Percentiles rank a stretch among this genome's conserved stretches.
Evolutionary conservation across 2,797 vertebrate species (phyloP).

Genomic region (Premnoplex brunnescens): DNA sequence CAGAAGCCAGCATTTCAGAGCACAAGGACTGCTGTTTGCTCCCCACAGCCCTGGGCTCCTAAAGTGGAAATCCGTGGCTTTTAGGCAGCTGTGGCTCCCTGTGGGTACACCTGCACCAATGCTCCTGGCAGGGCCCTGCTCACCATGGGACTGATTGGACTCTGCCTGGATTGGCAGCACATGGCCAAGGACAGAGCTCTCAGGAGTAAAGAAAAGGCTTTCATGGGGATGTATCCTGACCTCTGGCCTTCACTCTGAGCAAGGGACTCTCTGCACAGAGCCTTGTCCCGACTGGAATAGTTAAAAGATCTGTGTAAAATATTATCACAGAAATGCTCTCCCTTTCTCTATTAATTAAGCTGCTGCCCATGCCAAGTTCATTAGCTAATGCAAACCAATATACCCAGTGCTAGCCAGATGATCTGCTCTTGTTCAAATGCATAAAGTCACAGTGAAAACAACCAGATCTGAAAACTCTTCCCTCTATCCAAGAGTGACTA

Average conservation of each 20-base stretch:
- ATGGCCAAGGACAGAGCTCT: not conserved
- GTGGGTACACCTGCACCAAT: constrained; percentile 24
- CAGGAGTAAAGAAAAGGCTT: not conserved
- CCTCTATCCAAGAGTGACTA: not conserved
- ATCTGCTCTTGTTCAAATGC: not conserved
- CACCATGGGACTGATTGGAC: not conserved
- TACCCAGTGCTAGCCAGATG: not conserved
- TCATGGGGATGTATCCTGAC: not conserved
- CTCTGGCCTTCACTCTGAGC: not conserved
- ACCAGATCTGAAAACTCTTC: not conserved
- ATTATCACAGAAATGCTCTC: not conserved
- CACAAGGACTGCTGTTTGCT: not conserved
- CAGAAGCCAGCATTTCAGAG: not conserved
- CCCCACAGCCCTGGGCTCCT: not conserved
- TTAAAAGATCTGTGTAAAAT: not conserved
- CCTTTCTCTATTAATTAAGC: not conserved
- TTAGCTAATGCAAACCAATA: not conserved
- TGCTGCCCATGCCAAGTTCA: not conserved
- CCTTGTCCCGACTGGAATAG: not conserved
- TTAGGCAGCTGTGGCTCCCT: constrained; percentile 28
- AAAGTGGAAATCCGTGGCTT: not conserved
- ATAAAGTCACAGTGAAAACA: not conserved
- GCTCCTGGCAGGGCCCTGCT: not conserved
- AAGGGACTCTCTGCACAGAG: not conserved
- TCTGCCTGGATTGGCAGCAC: not conserved